Evolutionary conservation across 2,113 vertebrate genomes (phyloP).

Genomic region (Mohoua ochrocephala): DNA sequence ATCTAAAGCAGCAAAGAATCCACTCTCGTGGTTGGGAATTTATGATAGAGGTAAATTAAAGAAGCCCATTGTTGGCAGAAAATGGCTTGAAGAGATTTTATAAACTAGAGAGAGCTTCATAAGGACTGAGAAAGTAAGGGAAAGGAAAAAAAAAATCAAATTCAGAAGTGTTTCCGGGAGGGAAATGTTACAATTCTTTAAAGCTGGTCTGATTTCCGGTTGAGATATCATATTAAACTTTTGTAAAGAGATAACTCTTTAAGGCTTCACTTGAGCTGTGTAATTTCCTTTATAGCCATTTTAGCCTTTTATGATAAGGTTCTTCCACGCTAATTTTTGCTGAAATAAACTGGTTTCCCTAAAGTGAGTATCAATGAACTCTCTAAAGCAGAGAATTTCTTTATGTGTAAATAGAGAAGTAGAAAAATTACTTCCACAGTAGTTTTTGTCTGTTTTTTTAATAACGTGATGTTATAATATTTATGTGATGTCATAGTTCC

Average conservation of each 20-base stretch:
- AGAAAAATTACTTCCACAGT: background rate
- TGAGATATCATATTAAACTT: background rate
- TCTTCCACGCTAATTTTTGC: background rate
- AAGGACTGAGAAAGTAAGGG: background rate
- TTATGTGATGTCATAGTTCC: background rate
- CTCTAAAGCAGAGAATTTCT: background rate
- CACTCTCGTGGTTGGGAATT: background rate
- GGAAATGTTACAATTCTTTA: background rate
- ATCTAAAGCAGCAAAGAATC: background rate
- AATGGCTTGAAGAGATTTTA: background rate
- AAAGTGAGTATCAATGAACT: background rate
- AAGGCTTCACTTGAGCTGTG: background rate
- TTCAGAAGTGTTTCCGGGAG: background rate
- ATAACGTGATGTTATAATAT: background rate
- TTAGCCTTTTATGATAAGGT: background rate
- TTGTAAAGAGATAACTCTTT: background rate
- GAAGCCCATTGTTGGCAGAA: background rate
- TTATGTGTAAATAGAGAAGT: background rate
- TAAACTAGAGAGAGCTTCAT: background rate
- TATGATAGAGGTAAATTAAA: background rate
- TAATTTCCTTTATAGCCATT: background rate
- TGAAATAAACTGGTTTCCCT: background rate
- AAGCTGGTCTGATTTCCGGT: background rate
- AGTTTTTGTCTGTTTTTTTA: background rate
- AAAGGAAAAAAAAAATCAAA: background rate